Conservation (phyloP, 1,140 invertebrate species). For the Drosophila novamexicana region DNA sequence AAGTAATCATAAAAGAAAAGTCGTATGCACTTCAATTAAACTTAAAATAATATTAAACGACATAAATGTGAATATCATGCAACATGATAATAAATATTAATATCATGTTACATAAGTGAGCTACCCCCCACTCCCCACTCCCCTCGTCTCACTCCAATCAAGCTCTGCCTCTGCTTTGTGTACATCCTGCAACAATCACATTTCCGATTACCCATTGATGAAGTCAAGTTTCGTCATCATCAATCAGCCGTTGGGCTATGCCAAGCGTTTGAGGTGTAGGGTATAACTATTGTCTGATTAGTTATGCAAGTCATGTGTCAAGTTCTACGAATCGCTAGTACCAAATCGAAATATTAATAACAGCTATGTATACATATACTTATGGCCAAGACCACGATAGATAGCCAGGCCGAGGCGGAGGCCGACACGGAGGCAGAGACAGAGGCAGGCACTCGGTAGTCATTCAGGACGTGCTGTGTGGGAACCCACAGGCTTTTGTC, state of each 20-base stretch:
- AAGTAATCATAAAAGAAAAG: background rate
- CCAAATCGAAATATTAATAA: constrained; percentile 83
- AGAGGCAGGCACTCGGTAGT: background rate
- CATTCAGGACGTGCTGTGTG: constrained; percentile 52
- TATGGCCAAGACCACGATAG: constrained; percentile 38
- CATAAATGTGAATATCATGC: constrained; percentile 22
- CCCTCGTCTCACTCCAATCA: background rate
- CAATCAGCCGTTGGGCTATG: constrained; percentile 34
- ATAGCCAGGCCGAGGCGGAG: constrained; percentile 7
- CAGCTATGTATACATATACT: constrained; percentile 40
- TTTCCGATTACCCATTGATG: constrained; percentile 39
- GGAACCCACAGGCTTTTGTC: constrained; percentile 72
- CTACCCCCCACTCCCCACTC: background rate
- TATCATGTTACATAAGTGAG: constrained; percentile 22
- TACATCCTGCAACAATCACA: constrained; percentile 13
- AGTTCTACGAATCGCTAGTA: constrained; percentile 78
- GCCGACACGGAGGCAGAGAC: background rate
- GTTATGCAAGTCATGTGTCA: constrained; percentile 77
- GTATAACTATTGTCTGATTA: constrained; percentile 65
- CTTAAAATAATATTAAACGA: background rate
- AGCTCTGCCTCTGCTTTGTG: background rate
- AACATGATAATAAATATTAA: constrained; percentile 8
- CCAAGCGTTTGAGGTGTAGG: constrained; percentile 27
- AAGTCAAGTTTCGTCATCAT: constrained; percentile 44
- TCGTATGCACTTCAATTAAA: constrained; percentile 1